Evolutionary conservation across 2,888 invertebrate genomes (phyloP).

Genomic region (Aphidius colemani): DNA sequence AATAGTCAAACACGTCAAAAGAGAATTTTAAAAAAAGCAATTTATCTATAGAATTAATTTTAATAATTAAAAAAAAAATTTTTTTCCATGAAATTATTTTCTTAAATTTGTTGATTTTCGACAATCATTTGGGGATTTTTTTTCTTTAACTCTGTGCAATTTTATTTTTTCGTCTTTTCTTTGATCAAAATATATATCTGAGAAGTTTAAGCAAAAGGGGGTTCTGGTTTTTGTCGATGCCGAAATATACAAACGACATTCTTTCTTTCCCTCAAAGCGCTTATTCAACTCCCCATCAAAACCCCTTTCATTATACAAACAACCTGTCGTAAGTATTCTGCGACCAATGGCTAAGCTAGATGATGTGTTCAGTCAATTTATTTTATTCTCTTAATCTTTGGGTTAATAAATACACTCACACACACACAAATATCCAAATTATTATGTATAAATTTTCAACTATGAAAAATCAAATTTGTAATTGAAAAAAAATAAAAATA

Average conservation of each 20-base stretch:
- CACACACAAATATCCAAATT: too few relatives aligned
- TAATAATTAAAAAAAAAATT: not conserved
- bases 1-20: too few relatives aligned
- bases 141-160: constrained; percentile 1
- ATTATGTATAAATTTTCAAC: too few relatives aligned
- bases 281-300: constrained; percentile 24
- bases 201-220: constrained; percentile 23
- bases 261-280: constrained; percentile 41
- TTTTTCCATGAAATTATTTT: too few relatives aligned
- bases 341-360: not conserved
- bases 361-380: constrained; percentile 8
- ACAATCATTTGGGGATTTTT: not conserved
- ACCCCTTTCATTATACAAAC: constrained; percentile 12
- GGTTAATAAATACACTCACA: too few relatives aligned
- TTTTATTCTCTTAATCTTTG: not conserved
- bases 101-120: too few relatives aligned
- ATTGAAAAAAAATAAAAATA: too few relatives aligned
- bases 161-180: constrained; percentile 13
- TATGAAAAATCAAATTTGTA: too few relatives aligned
- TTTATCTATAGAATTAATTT: not conserved
- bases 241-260: constrained; percentile 43
- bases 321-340: not conserved
- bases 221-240: constrained; percentile 39
- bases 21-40: not conserved
- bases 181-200: constrained; percentile 30